Conservation (phyloP, 2,797 vertebrate species). For the Megaceryle alcyon region DNA sequence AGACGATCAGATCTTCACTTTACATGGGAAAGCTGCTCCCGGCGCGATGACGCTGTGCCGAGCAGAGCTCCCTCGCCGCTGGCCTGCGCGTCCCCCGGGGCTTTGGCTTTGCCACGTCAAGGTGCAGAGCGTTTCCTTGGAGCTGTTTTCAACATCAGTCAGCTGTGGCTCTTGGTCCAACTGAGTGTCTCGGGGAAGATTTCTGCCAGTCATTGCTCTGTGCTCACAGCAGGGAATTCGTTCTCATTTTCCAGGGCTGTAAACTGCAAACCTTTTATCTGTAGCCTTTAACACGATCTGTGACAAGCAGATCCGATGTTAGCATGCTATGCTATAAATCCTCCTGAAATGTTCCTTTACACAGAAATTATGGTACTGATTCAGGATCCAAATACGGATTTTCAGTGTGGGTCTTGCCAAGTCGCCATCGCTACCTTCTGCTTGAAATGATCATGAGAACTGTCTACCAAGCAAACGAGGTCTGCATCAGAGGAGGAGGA, state of each 20-base stretch:
- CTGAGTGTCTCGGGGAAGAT: neutral
- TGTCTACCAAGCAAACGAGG: neutral
- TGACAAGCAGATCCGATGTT: neutral
- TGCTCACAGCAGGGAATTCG: neutral
- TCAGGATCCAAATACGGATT: conserved; percentile 34
- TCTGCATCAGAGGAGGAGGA: neutral
- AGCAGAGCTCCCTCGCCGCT: neutral
- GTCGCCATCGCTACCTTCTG: conserved; percentile 31
- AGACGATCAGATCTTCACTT: neutral
- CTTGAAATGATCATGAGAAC: neutral
- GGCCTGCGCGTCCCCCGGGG: neutral
- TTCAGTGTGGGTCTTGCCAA: neutral
- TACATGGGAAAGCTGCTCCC: neutral
- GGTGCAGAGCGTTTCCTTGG: neutral
- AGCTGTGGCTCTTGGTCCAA: neutral
- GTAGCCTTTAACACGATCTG: neutral
- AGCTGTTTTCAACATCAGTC: neutral
- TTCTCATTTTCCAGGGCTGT: conserved; percentile 20
- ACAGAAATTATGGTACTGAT: neutral
- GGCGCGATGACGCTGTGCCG: fast-evolving
- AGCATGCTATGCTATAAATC: neutral
- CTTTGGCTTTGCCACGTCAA: neutral
- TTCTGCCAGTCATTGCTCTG: neutral
- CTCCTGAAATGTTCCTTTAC: conserved; percentile 27
- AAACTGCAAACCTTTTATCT: conserved; percentile 27